Evolutionary conservation across 2,113 vertebrate species (phyloP).

Genomic region (Gopherus evgoodei): DNA sequence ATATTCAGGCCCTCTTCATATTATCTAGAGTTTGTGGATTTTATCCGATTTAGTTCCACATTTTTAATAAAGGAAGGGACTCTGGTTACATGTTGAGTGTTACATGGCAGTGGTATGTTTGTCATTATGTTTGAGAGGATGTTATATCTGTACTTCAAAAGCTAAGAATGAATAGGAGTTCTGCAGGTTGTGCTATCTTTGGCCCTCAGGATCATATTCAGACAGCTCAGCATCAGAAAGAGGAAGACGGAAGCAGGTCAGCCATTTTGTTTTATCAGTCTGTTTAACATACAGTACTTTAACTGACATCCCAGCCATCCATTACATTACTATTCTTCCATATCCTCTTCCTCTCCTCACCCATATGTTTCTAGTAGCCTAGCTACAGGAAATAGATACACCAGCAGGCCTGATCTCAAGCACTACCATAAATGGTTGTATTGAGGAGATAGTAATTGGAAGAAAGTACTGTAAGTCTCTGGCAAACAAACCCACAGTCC

Average conservation of each 20-base stretch:
- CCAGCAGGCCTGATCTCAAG: background rate
- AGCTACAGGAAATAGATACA: background rate
- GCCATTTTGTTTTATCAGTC: conserved; percentile 4
- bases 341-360: background rate
- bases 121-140: conserved; percentile 39
- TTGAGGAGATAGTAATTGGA: conserved; percentile 41
- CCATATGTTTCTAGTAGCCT: background rate
- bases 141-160: conserved; percentile 71
- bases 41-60: conserved; percentile 20
- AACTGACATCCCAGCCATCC: background rate
- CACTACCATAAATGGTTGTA: background rate
- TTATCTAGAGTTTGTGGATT: conserved; percentile 31
- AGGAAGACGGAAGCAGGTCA: background rate
- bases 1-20: background rate
- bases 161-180: conserved; percentile 66
- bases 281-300: background rate
- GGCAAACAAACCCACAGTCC: conserved; percentile 6
- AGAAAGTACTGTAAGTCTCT: conserved; percentile 6
- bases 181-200: conserved; percentile 34
- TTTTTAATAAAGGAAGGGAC: conserved; percentile 41
- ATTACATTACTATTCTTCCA: background rate
- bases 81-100: conserved; percentile 29
- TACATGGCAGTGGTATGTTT: background rate
- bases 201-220: conserved; percentile 17
- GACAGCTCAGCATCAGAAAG: conserved; percentile 13